A percentile compares a stretch with the other conserved stretches of the same genome.
These are phyloP conservation scores for Calliopsis andreniformis DNA, from an alignment of 1,140 invertebrate genomes.

Conservation along the genomic window DNA sequence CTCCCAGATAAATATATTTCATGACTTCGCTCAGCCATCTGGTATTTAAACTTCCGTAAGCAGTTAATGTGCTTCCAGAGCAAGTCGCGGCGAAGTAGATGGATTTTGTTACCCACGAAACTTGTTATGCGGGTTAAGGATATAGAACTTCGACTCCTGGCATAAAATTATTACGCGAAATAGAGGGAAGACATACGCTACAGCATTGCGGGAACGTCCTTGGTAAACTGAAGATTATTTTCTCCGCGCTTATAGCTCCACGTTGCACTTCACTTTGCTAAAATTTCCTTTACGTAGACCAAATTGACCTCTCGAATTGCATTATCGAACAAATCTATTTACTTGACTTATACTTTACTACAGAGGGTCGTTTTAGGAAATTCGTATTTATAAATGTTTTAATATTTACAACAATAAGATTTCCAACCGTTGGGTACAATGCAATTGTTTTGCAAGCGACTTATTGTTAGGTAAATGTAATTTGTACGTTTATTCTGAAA, in stretches of 20 bases:
- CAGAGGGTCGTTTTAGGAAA: not conserved
- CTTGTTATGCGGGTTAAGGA: constrained; percentile 28
- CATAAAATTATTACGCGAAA: constrained; percentile 32
- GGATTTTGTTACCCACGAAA: constrained; percentile 30
- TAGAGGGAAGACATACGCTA: not conserved
- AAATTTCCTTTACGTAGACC: too few species aligned
- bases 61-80: constrained; percentile 9
- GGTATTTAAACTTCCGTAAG: constrained; percentile 36
- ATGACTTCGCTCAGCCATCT: not conserved
- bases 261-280: not conserved
- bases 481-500: too few species aligned
- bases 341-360: not conserved
- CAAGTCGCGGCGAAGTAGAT: not conserved
- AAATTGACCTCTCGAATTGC: too few species aligned
- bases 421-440: too few species aligned
- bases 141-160: constrained; percentile 5
- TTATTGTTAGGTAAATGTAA: too few species aligned
- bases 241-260: not conserved
- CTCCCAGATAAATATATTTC: constrained; percentile 33
- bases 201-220: not conserved
- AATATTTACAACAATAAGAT: too few species aligned
- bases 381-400: too few species aligned
- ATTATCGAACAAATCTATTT: too few species aligned
- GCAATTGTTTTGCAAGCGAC: too few species aligned
- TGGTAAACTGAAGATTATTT: constrained; percentile 1